Conservation (phyloP, 2,113 vertebrate genomes). For the Otus sunia region DNA sequence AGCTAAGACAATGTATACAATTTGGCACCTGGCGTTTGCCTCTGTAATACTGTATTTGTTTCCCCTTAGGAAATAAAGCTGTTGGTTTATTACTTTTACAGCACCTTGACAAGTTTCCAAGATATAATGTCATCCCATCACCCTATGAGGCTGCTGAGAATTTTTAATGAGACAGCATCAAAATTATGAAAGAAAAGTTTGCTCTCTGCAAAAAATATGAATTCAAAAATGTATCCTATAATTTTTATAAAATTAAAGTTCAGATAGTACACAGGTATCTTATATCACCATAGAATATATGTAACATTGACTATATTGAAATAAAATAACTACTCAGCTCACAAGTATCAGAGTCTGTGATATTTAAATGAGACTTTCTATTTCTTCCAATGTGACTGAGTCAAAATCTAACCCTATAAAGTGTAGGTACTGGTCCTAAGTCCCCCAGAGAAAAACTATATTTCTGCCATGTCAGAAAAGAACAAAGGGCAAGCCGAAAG, state of each 20-base stretch:
- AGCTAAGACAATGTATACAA: conserved; percentile 2
- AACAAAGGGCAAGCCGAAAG: conserved; percentile 17
- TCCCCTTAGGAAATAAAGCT: conserved; percentile 11
- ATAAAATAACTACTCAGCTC: not conserved
- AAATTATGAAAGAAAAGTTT: not conserved
- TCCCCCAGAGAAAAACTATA: not conserved
- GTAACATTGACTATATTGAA: not conserved
- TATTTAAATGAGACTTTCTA: not conserved
- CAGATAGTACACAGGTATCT: not conserved
- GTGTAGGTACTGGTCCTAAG: not conserved
- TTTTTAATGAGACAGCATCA: not conserved
- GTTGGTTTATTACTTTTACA: conserved; percentile 28
- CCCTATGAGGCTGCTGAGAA: not conserved
- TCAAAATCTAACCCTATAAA: not conserved
- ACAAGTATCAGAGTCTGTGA: not conserved
- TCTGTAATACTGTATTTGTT: not conserved
- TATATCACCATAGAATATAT: not conserved
- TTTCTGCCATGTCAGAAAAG: conserved; percentile 30
- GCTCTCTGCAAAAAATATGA: not conserved
- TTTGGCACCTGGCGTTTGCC: conserved; percentile 19
- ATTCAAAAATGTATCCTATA: not conserved
- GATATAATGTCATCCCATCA: not conserved
- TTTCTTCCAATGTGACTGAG: not conserved
- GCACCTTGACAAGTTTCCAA: not conserved
- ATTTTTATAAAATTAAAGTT: not conserved